Base-by-base conservation (phyloP, 2,888 invertebrate species). In the Ceratothoa steindachneri region DNA sequence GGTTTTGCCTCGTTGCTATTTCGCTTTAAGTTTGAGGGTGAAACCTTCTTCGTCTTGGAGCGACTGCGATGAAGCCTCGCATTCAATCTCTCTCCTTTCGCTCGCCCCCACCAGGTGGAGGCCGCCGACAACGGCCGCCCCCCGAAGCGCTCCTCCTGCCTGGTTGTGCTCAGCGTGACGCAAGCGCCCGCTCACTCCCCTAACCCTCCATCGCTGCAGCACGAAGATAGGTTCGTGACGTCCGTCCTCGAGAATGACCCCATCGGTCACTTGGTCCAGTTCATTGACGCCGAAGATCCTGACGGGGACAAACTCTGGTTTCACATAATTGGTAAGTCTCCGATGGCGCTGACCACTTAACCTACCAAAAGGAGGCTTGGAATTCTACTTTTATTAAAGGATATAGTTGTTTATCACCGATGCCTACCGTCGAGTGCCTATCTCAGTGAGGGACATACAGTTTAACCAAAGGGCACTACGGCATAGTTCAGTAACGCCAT, bases 271-370 rank as follows among this genome's bases (percentile, higher is more conserved):
- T 87, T 71, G 24, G 64, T 97, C 1, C 89, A 92, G 68, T 88
- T 93, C 76, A 88, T 97, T 82, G 91, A 93, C 83, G 96, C 95
- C 4, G 86, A 87, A 53, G 96, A 97, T 85, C 89, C 90, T 71
- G 96, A 97, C 83, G 90, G 89, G 64, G 93, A 96, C 83, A 87
- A 89, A 75, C 87, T 98, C 81, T 97, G 95, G 92, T 97, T 92
- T 85, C 91, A 92, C 82, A 96, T 98, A 80, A 89, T 90, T 65
- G 85, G 78, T 78, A n/a, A 73, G 69, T 30, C 15, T 51, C 3
- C 80, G 86, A n/a, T n/a, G n/a, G 88, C 80, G 84, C 87, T 67
- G 87, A 90, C 82, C 89, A 90, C 82, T 87, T 89, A 81, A 90
- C 91, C 73, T 88, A 90, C 82, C 89, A 91, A 53, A 93, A 93